Evolutionary conservation across 2,113 vertebrate species (phyloP).

Genomic region (Coreoperca whiteheadi): DNA sequence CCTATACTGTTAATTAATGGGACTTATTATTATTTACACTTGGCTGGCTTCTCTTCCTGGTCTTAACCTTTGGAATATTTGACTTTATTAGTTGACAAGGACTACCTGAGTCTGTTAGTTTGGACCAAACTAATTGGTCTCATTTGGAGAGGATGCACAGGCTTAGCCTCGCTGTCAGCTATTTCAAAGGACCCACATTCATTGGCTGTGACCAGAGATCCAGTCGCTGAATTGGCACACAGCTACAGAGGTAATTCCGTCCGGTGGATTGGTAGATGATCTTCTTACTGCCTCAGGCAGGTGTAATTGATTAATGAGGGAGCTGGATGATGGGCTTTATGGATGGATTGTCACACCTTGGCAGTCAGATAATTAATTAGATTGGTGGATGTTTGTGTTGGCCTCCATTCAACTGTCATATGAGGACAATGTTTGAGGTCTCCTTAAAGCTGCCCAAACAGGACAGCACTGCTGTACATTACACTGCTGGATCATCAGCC

Average conservation of each 20-base stretch:
- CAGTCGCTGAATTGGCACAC: background rate
- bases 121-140: background rate
- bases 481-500: slow-evolving; percentile 1
- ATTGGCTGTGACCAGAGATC: background rate
- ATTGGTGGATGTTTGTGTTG: slow-evolving; percentile 13
- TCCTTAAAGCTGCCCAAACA: slow-evolving; percentile 57
- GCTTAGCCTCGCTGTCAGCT: background rate
- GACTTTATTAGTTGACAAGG: background rate
- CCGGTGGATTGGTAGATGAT: slow-evolving; percentile 24
- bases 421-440: slow-evolving; percentile 37
- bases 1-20: background rate
- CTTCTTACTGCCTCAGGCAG: slow-evolving; percentile 19
- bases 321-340: slow-evolving; percentile 38
- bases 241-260: slow-evolving; percentile 4
- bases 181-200: background rate
- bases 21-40: background rate
- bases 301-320: slow-evolving; percentile 56
- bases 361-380: slow-evolving; percentile 52
- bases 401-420: slow-evolving; percentile 25
- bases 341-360: slow-evolving; percentile 53
- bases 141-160: background rate
- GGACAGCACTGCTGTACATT: background rate
- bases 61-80: background rate
- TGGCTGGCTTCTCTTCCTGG: too few relatives aligned
- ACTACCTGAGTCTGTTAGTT: background rate